Evolutionary conservation across 2,888 invertebrate species (phyloP), one percentile per base, ranked within the genome.

Genomic region (Zaprionus bogoriensis): DNA sequence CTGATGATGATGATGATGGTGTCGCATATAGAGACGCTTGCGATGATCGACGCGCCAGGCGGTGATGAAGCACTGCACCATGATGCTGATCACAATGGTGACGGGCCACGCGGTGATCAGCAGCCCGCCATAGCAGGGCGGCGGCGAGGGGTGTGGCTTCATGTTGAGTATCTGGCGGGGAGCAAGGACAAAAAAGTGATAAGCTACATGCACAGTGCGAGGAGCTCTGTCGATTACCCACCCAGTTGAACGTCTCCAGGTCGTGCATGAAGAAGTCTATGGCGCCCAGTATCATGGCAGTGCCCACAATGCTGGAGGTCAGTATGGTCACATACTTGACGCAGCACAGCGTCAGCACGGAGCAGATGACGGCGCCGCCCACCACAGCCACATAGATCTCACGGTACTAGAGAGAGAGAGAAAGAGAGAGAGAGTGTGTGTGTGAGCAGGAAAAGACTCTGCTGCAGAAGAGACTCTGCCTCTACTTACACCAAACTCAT

Each of bases 31-130:
- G 20, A 89, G 83, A 6, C 89, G 88, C 59, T 91, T 91, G 20
- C 90, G 88, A 71, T 91, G 91, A 73, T 91, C 90, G 12, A 91
- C 88, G 2, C 91, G 89, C 91, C 91, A 91, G 47, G 91, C 91
- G 1, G 91, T 91, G 9, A 91, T 91, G 60, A 91, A 91, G 67
- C 91, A 90, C 70, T 91, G 91, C 42, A 91, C 90, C 90, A 91
- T 90, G 3, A 91, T 82, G 66, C 91, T 90, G 30, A 91, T 88
- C 28, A 91, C 87, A 27, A 90, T 89, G 50, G 88, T 88, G 7
- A 90, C 80, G 1, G 91, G 91, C 91, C 91, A 91, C 38, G 90
- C 78, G 68, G 89, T 90, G 61, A 91, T 89, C 10, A 91, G 66
- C 30, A 91, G 79, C 3, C 91, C 91, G 22, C 91, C 91, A 71